These are phyloP conservation scores for Nothocercus nigrocapillus DNA, from an alignment of 2,113 vertebrate species.

Conservation along the genomic window DNA sequence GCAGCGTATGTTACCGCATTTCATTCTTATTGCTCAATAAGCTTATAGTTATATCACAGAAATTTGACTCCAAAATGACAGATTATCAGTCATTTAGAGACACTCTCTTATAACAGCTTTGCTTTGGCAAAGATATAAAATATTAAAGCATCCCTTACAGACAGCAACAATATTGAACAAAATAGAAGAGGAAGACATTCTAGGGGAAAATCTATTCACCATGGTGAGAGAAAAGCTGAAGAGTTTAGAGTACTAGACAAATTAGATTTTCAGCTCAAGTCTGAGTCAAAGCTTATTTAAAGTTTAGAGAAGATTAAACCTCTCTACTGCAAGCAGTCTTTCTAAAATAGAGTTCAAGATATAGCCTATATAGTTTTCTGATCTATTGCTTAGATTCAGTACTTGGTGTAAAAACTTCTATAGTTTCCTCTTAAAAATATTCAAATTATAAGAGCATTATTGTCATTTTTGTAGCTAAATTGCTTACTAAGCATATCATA, in stretches of 20 bases:
- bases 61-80: not conserved
- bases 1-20: not conserved
- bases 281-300: constrained; percentile 21
- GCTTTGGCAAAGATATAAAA: not conserved
- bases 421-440: not conserved
- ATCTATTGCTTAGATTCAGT: not conserved
- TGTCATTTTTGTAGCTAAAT: not conserved
- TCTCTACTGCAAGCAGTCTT: constrained; percentile 18
- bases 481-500: not conserved
- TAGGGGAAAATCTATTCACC: not conserved
- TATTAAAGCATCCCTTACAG: not conserved
- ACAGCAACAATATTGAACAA: not conserved
- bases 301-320: constrained; percentile 22
- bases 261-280: constrained; percentile 30
- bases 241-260: not conserved
- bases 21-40: not conserved
- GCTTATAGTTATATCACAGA: not conserved
- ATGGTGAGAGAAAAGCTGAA: not conserved
- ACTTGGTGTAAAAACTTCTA: not conserved
- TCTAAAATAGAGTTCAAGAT: constrained; percentile 2
- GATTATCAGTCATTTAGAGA: not conserved
- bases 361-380: not conserved
- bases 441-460: not conserved
- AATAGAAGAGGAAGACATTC: not conserved
- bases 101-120: not conserved